Conservation (phyloP, 2,113 vertebrate species). For the Merops nubicus region DNA sequence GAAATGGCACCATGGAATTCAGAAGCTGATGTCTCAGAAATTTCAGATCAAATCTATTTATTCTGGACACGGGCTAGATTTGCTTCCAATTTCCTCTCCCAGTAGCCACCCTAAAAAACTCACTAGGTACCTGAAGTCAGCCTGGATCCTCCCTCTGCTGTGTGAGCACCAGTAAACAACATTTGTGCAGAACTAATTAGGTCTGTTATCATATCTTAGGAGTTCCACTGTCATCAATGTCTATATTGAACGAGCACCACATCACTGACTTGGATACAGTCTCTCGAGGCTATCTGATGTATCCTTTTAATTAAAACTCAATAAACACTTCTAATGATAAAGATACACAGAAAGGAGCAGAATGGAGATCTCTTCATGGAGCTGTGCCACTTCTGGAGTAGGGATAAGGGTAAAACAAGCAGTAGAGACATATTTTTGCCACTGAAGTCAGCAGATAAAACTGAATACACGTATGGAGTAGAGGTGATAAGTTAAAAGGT, state of each 20-base stretch:
- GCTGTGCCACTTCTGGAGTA: not conserved
- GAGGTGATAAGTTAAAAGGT: not conserved
- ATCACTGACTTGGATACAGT: not conserved
- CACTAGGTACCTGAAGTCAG: not conserved
- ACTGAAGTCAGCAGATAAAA: not conserved
- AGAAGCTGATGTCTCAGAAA: not conserved
- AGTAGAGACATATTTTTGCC: not conserved
- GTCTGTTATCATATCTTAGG: not conserved
- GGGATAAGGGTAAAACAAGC: not conserved
- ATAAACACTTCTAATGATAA: not conserved
- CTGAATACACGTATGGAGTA: not conserved
- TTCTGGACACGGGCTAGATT: not conserved
- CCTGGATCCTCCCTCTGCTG: not conserved
- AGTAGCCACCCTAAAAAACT: not conserved
- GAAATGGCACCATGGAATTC: not conserved
- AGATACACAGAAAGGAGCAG: not conserved
- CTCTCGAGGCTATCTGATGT: not conserved
- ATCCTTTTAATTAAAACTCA: constrained; percentile 42
- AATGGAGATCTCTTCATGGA: not conserved
- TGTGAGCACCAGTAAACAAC: not conserved
- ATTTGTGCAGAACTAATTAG: not conserved
- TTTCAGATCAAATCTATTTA: not conserved
- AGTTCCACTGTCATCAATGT: not conserved
- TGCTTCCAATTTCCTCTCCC: not conserved
- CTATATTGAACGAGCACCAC: not conserved